phyloP scores from a whole-genome alignment of 2,888 invertebrate species.

The Sturmia bella region DNA sequence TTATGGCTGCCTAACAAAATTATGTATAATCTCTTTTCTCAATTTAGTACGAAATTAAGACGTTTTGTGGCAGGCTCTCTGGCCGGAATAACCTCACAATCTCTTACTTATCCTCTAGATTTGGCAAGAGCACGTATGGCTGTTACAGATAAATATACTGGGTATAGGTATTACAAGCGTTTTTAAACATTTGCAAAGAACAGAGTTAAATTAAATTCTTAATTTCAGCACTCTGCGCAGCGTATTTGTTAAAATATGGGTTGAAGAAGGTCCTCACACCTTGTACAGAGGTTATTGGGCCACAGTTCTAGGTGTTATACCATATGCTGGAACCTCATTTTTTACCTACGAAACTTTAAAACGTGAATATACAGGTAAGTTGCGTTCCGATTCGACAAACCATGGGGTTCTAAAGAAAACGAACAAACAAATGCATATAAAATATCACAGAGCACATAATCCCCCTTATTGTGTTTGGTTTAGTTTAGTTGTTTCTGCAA shows the following conservation, averaged over 20 bases:
- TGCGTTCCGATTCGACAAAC: background rate
- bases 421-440: no score
- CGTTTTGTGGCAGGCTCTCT: slow-evolving; percentile 94
- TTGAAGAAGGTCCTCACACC: slow-evolving; percentile 88
- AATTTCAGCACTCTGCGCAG: slow-evolving; percentile 82
- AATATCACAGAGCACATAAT: no score
- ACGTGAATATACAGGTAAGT: slow-evolving; percentile 87
- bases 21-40: no score
- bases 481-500: no score
- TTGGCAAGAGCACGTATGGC: slow-evolving; percentile 98
- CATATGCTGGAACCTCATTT: slow-evolving; percentile 98
- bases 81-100: slow-evolving; percentile 97
- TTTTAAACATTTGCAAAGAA: background rate
- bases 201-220: background rate
- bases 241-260: slow-evolving; percentile 87
- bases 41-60: slow-evolving; percentile 78
- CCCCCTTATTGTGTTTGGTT: no score
- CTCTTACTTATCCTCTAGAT: slow-evolving; percentile 97
- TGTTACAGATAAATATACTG: slow-evolving; percentile 89
- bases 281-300: slow-evolving; percentile 94
- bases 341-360: slow-evolving; percentile 98
- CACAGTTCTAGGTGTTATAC: slow-evolving; percentile 95
- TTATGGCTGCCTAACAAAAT: no score
- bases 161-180: slow-evolving; percentile 84
- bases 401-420: no score